phyloP scores from a whole-genome alignment of 2,888 invertebrate genomes.

The Netelia fuscicornis region DNA sequence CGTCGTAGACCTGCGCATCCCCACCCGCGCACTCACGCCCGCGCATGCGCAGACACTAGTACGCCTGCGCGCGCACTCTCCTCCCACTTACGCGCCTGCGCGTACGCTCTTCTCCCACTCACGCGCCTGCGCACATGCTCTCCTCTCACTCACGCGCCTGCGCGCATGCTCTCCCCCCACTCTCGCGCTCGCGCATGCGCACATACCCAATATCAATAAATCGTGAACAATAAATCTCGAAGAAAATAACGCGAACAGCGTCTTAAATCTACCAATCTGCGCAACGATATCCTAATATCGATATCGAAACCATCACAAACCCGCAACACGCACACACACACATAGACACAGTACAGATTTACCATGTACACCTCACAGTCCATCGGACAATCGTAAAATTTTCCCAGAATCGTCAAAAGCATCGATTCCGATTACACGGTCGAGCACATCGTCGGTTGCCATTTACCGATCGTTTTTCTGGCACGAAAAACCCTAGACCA shows the following conservation, averaged over 20 bases:
- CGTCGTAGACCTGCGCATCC: background rate
- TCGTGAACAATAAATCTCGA: background rate
- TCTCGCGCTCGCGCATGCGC: no score
- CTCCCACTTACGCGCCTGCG: no score
- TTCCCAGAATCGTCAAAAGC: slow-evolving; percentile 65
- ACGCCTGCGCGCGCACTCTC: background rate
- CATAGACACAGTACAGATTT: background rate
- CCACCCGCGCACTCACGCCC: background rate
- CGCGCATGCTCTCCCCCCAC: background rate
- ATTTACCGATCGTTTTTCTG: slow-evolving; percentile 59
- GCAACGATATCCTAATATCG: background rate
- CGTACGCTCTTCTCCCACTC: background rate
- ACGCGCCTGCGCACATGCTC: background rate
- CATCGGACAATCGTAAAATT: slow-evolving; percentile 23
- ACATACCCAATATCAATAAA: background rate
- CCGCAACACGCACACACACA: slow-evolving; percentile 26
- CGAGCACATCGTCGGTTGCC: slow-evolving; percentile 30
- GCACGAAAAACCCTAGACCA: slow-evolving; percentile 59
- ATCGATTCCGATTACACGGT: slow-evolving; percentile 65
- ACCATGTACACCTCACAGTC: background rate
- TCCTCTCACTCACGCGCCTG: background rate
- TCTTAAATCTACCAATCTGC: no score
- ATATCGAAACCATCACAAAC: background rate
- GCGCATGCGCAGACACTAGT: background rate
- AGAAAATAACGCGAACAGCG: no score